Percentiles rank a stretch among this genome's conserved stretches.
These are phyloP conservation scores for Nephrotoma flavescens DNA, from an alignment of 2,888 invertebrate species.

Conservation along the genomic window DNA sequence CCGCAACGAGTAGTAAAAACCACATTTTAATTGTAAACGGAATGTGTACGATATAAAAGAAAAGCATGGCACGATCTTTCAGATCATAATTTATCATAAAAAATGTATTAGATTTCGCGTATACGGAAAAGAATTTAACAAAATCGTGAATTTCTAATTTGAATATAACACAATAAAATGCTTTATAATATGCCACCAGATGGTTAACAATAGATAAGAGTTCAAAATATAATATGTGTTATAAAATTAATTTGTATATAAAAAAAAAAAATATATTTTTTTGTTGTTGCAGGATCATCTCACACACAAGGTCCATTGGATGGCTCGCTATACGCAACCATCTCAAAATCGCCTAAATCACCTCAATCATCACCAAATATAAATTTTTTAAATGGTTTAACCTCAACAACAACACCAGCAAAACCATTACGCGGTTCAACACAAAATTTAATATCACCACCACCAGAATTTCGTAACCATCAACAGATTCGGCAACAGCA, in stretches of 20 bases:
- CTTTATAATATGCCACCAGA: background rate
- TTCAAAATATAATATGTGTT: background rate
- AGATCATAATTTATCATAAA: background rate
- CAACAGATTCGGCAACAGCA: background rate
- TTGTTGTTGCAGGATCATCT: constrained; percentile 12
- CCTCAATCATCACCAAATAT: constrained; percentile 11
- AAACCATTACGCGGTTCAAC: constrained; percentile 1
- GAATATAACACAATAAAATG: background rate
- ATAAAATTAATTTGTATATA: background rate
- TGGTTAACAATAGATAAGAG: background rate
- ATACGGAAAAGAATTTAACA: background rate
- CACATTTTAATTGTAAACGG: background rate
- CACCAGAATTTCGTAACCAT: constrained; percentile 14
- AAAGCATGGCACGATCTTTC: background rate
- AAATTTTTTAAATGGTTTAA: background rate
- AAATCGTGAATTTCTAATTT: background rate
- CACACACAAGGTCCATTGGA: constrained; percentile 77
- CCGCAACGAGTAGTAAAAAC: background rate
- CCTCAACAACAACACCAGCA: constrained; percentile 1
- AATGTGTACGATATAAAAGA: background rate
- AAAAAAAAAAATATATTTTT: background rate
- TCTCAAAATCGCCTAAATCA: constrained; percentile 23
- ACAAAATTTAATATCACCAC: constrained; percentile 14
- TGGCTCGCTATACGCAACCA: constrained; percentile 78
- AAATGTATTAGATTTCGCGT: background rate